Evolutionary conservation across 2,113 vertebrate species (phyloP).

Genomic region (Lathamus discolor): DNA sequence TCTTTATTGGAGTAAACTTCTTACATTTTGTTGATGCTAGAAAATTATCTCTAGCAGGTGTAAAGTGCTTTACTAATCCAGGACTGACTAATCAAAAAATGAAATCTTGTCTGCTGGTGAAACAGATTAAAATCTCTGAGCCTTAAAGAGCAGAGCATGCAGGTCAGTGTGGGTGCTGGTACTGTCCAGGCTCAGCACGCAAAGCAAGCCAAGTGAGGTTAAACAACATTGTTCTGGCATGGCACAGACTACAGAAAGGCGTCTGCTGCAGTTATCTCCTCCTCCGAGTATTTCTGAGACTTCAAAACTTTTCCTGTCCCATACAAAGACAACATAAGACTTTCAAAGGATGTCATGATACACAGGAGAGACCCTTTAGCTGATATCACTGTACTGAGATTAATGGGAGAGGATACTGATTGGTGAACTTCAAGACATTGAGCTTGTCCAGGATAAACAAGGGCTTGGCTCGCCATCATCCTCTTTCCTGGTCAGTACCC

Average conservation of each 20-base stretch:
- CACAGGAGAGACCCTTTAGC: background rate
- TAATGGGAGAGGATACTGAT: background rate
- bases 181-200: background rate
- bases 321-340: background rate
- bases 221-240: background rate
- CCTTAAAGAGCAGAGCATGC: background rate
- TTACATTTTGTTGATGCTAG: background rate
- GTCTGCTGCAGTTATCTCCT: background rate
- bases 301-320: background rate
- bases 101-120: background rate
- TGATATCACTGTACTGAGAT: background rate
- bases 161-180: background rate
- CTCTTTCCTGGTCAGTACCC: background rate
- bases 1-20: background rate
- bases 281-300: background rate
- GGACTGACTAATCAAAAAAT: background rate
- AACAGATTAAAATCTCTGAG: background rate
- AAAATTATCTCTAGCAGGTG: background rate
- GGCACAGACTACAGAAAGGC: background rate
- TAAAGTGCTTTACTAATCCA: background rate
- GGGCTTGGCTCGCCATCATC: rapidly evolving
- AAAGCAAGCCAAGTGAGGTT: background rate
- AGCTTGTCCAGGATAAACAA: background rate
- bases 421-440: background rate
- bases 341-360: background rate